Evolutionary conservation across 2,113 vertebrate genomes (phyloP), one percentile per base, ranked within the genome.

Genomic region (Syngnathus floridae): DNA sequence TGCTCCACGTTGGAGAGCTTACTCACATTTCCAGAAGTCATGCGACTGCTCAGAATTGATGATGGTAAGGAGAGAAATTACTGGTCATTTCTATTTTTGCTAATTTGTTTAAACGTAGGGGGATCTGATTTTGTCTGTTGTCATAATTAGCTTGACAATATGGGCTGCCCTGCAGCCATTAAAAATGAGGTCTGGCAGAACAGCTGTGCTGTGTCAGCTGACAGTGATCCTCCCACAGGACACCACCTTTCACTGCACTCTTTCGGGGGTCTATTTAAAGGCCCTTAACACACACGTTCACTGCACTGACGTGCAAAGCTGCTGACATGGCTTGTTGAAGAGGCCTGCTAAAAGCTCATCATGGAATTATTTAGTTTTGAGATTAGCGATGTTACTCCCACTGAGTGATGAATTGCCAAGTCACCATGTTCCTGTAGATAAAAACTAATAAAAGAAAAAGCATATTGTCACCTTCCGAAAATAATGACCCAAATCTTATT

Each of bases 201-300:
- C 70, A 77, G 69, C 57, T 71, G 37, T 66, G 68, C 66, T 52
- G 75, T 66, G 58, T 72, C 72, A 70, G 65, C 69, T 77, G 69
- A 73, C 70, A 71, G 46, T 5, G 14, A 56, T 36, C 67, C 45
- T 31, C 55, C 31, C 49, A 62, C 62, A 43, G 46, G 46, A 67
- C 54, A 38, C 58, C 67, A 58, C 69, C 62, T 45, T 65, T 26
- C 10, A 16, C 52, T 70, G 63, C 26, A 60, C 37, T 40, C 59
- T 64, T 38, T 56, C 65, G 60, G 60, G 16, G 22, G 52, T 68
- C 70, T 72, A 82, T 80, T 82, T 77, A 82, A 75, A 78, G 64
- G 22, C 56, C 54, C 54, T 72, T 60, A 65, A 56, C 7, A 2
- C 64, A 67, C 65, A 63, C 60, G 11, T 62, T 75, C 66, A 62